Evolutionary conservation across 2,888 invertebrate genomes (phyloP).

Genomic region (Temnothorax ravouxi): DNA sequence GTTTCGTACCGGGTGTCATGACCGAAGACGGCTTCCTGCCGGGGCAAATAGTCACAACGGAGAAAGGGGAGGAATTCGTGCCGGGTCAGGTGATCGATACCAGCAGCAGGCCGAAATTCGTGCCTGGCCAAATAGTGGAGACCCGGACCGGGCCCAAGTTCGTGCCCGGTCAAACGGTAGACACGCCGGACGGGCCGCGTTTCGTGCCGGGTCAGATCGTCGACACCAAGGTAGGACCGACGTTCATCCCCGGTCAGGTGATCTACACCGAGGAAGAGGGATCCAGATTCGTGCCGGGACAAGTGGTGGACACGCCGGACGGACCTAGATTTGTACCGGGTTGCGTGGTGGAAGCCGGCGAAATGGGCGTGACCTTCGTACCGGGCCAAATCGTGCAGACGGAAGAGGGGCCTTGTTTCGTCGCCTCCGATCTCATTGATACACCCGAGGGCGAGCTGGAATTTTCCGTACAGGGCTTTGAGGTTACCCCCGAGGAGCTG

Average conservation of each 20-base stretch:
- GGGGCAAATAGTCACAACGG: conserved; percentile 90
- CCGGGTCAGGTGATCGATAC: conserved; percentile 92
- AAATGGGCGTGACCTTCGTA: conserved; percentile 86
- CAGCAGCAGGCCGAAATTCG: conserved; percentile 90
- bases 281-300: conserved; percentile 88
- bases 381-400: conserved; percentile 88
- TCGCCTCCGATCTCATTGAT: conserved; percentile 90
- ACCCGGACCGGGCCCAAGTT: conserved; percentile 90
- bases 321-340: conserved; percentile 89
- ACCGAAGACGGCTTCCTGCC: conserved; percentile 90
- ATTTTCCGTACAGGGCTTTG: conserved; percentile 91
- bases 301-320: conserved; percentile 91
- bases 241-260: conserved; percentile 93
- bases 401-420: conserved; percentile 88
- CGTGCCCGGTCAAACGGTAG: conserved; percentile 91
- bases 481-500: conserved; percentile 87
- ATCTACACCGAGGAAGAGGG: conserved; percentile 89
- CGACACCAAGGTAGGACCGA: conserved; percentile 91
- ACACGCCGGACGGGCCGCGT: conserved; percentile 90
- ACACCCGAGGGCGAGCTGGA: conserved; percentile 90
- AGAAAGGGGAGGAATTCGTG: conserved; percentile 91
- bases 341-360: conserved; percentile 86
- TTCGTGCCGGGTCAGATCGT: conserved; percentile 94
- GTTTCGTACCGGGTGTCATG: conserved; percentile 91
- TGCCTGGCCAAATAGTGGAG: conserved; percentile 92